Evolutionary conservation across 2,113 vertebrate species (phyloP).

Genomic region (Phalacrocorax pelagicus): DNA sequence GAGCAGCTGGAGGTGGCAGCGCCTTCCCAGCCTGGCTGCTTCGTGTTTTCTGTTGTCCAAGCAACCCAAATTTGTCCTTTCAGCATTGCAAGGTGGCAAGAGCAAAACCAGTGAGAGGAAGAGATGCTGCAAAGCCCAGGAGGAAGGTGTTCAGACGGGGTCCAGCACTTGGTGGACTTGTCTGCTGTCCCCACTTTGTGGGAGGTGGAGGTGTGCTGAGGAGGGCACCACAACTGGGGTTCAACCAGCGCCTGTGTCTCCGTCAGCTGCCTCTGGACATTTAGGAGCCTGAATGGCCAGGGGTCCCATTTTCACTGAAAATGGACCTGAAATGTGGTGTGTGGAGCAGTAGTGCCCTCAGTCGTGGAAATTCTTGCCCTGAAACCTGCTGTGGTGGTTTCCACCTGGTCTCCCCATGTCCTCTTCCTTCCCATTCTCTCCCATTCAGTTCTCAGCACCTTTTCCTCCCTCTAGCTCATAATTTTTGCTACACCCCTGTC

Average conservation of each 20-base stretch:
- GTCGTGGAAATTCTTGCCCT: not conserved
- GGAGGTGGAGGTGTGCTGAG: not conserved
- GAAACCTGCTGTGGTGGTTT: not conserved
- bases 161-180: not conserved
- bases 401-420: not conserved
- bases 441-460: not conserved
- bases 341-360: not conserved
- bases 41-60: not conserved
- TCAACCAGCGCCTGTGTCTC: not conserved
- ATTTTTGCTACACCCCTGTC: not conserved
- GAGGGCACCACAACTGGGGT: not conserved
- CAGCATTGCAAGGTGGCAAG: not conserved
- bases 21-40: not conserved
- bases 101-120: not conserved
- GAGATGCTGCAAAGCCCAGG: not conserved
- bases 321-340: not conserved
- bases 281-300: not conserved
- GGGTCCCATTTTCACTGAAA: not conserved
- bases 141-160: not conserved
- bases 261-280: not conserved
- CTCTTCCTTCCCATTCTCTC: not conserved
- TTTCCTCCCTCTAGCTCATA: not conserved
- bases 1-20: not conserved
- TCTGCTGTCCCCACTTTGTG: rapidly evolving
- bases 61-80: not conserved